Base-by-base conservation (phyloP, 2,113 vertebrate genomes). In the Pongo abelii region DNA sequence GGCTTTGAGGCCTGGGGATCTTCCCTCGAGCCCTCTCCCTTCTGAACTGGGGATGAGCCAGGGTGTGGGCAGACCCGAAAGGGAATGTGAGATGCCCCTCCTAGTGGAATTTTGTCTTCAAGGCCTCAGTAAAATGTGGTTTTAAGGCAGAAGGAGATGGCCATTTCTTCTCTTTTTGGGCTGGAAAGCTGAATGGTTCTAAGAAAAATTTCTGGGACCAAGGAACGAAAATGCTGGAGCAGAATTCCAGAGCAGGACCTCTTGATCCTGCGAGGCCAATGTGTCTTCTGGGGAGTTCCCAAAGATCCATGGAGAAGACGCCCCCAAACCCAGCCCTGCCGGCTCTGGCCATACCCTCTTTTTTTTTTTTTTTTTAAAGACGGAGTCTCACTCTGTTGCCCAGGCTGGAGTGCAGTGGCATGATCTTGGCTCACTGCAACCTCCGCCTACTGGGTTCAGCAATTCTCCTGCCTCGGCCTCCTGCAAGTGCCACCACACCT, bases 11-110 rank as follows among this genome's bases (percentile, higher is more conserved):
- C 46, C 6, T 12, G 46, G 0, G 78, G 92, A 96, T 98, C 98
- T 97, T 20, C 89, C 92, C 57, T 96, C 95, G 96, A 96, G 96
- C 94, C 95, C 95, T 96, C 86, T 98, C 96, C 95, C 97, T 61
- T 86, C 97, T 89, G 23, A 97, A 96, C 64, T 84, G 95, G 55
- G 27, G 81, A 25, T 1, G 92, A 97, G 96, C 78, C 55, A 87
- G 94, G 48, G 96, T 86, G 96, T 77, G 69, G 48, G 23, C 14
- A 32, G 74, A 94, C 93, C 74, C 3, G 52, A 79, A 57, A 89
- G 97, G 97, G 97, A 97, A 89, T 89, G 84, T 32, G 5, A 20
- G 69, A 11, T 35, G 27, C 30, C 84, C 11, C 0, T 81, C 64
- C 95, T 93, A 91, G 94, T 79, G 92, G 89, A 79, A 64, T 59